Percentiles rank a stretch among this genome's conserved stretches.
These are phyloP conservation scores for Quadroppia sp. DNA, from an alignment of 2,888 invertebrate genomes.

Conservation along the genomic window DNA sequence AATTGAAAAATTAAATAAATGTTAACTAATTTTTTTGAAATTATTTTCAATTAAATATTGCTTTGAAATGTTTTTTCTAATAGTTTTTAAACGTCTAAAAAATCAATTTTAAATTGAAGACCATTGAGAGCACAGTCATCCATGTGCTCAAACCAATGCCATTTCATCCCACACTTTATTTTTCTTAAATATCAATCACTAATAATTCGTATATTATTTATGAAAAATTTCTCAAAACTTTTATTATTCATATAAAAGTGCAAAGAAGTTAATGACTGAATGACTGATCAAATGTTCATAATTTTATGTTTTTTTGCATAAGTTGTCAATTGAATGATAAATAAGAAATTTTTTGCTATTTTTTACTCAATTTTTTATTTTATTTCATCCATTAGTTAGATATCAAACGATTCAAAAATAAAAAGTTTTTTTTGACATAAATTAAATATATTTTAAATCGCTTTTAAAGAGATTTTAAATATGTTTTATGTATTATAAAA, in stretches of 20 bases:
- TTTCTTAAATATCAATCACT: constrained; percentile 10
- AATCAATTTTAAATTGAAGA: too few relatives aligned
- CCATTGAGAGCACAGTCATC: not conserved
- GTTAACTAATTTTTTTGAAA: too few relatives aligned
- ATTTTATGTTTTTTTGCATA: not conserved
- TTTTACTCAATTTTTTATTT: not conserved
- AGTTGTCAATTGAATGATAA: constrained; percentile 21
- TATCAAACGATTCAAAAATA: not conserved
- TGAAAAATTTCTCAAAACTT: not conserved
- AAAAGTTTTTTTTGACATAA: constrained; percentile 13
- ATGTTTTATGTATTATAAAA: not conserved
- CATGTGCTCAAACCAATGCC: not conserved
- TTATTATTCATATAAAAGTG: not conserved
- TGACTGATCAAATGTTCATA: not conserved
- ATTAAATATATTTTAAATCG: not conserved
- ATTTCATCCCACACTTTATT: constrained; percentile 9
- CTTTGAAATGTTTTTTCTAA: not conserved
- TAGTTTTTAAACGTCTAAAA: too few relatives aligned
- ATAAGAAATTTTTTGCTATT: not conserved
- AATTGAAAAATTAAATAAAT: not conserved
- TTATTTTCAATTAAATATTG: not conserved
- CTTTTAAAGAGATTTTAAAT: not conserved
- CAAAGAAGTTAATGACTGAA: not conserved
- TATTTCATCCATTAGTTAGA: not conserved
- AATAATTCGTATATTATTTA: not conserved